Base-by-base conservation (phyloP, 2,888 invertebrate genomes). In the Hemaris fuciformis region DNA sequence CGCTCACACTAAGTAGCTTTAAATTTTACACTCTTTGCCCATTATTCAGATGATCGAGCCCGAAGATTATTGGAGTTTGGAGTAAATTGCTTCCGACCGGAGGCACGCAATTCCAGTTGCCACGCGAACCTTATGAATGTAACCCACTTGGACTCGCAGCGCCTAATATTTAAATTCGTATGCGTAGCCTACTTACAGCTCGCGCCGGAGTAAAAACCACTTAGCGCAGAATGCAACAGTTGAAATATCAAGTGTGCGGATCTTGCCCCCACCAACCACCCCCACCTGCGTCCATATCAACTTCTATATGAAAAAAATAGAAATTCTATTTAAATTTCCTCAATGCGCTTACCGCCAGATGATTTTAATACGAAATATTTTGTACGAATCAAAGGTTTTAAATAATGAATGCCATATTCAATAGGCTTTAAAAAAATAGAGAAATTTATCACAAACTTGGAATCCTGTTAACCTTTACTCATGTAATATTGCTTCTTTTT, bases 61-160 rank as follows among this genome's bases (percentile, higher is more conserved):
- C 73, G 61, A 64, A 70, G 67, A 79, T 84, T 84, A 84, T 80
- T 79, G 75, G 74, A 74, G 75, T 76, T 73, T 73, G 72, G 77
- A 71, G 79, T 76, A 83, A 83, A 85, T 85, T 83, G 78, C 80
- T 83, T 84, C 82, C 80, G 80, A 81, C 72, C 79, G 73, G 75
- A 75, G 76, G 75, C 81, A 83, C 81, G 81, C 80, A 80, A 81
- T 77, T 75, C 64, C 72, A 25, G 42, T 61, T 61, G 25, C 68
- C 69, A 69, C 65, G 74, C 75, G 73, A 74, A 68, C 70, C 63
- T 75, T 64, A 41, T 31, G 10, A 48, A 60, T 58, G 20, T 53
- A 48, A 53, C 27, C 48, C 27, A 53, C 18, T 60, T 41, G 48
- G 48, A 38, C 46, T 53, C 13, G 13, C 58, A 20, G 25, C 42